Percentiles rank a stretch among this genome's conserved stretches.
Conservation (phyloP, 1,140 invertebrate species). For the Carposina sasakii region DNA sequence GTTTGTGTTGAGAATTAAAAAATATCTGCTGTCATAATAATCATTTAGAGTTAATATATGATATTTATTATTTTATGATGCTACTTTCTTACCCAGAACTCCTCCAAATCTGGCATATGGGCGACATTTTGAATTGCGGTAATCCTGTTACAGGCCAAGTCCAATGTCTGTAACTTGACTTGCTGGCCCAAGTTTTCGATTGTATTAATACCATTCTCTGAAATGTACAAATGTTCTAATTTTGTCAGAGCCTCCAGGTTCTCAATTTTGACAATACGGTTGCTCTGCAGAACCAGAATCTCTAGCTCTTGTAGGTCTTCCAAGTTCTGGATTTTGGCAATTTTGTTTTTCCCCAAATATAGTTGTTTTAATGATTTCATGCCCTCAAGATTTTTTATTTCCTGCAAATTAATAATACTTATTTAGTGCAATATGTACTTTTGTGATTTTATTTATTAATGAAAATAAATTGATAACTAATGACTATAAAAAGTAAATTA, state of each 20-base stretch:
- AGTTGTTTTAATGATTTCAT: constrained; percentile 83
- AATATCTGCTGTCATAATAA: too few species aligned
- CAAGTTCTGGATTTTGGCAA: constrained; percentile 90
- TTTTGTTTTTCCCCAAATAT: constrained; percentile 98
- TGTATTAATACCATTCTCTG: constrained; percentile 90
- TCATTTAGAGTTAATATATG: too few species aligned
- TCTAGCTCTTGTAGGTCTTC: constrained; percentile 83
- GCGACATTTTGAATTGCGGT: constrained; percentile 85
- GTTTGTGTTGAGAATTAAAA: too few species aligned
- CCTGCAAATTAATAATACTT: constrained; percentile 72
- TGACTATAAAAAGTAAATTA: too few species aligned
- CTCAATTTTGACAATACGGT: constrained; percentile 91
- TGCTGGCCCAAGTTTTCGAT: constrained; percentile 85
- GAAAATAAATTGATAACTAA: too few species aligned
- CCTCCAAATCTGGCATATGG: constrained; percentile 85
- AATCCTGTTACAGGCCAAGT: constrained; percentile 93
- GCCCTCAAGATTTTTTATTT: constrained; percentile 88
- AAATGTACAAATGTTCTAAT: constrained; percentile 93
- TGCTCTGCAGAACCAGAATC: constrained; percentile 92
- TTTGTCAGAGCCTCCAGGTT: constrained; percentile 83
- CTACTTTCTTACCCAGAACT: constrained; percentile 89
- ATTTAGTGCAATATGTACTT: too few species aligned
- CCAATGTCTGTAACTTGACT: constrained; percentile 85
- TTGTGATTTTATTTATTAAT: too few species aligned
- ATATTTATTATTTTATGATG: not conserved